Evolutionary conservation across 2,888 invertebrate species (phyloP).

Genomic region (Muscina levida): DNA sequence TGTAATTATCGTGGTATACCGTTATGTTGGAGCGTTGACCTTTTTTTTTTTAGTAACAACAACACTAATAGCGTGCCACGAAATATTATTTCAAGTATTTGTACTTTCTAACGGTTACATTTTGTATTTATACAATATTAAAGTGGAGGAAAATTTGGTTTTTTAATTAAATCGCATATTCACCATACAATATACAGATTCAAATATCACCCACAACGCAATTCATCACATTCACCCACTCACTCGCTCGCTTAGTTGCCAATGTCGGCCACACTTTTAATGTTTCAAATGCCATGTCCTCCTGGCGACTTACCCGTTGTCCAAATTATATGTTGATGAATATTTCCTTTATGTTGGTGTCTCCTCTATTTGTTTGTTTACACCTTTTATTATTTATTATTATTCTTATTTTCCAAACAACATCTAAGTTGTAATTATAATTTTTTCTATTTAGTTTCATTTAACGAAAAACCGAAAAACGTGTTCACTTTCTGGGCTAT

Average conservation of each 20-base stretch:
- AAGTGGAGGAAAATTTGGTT: neutral
- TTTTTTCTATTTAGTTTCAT: constrained; percentile 5
- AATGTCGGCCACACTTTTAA: neutral
- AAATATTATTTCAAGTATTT: neutral
- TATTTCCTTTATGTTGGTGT: neutral
- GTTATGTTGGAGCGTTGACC: constrained; percentile 43
- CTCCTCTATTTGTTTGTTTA: neutral
- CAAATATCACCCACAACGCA: neutral
- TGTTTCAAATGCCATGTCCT: neutral
- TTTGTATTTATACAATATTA: neutral
- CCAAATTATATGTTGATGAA: too few relatives aligned
- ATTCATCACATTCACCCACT: constrained; percentile 8
- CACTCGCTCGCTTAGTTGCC: neutral
- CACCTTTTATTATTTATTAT: neutral
- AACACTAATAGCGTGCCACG: neutral
- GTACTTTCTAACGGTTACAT: neutral
- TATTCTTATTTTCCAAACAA: neutral
- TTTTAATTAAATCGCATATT: too few relatives aligned
- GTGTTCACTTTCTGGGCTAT: constrained; percentile 54
- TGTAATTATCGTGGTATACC: constrained; percentile 17
- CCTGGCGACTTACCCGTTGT: constrained; percentile 7
- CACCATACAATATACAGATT: too few relatives aligned
- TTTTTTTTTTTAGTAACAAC: neutral
- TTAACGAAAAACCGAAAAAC: constrained; percentile 44
- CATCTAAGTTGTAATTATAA: constrained; percentile 5